These are phyloP conservation scores for Gyps fulvus DNA, from an alignment of 2,113 vertebrate species.

Conservation along the genomic window DNA sequence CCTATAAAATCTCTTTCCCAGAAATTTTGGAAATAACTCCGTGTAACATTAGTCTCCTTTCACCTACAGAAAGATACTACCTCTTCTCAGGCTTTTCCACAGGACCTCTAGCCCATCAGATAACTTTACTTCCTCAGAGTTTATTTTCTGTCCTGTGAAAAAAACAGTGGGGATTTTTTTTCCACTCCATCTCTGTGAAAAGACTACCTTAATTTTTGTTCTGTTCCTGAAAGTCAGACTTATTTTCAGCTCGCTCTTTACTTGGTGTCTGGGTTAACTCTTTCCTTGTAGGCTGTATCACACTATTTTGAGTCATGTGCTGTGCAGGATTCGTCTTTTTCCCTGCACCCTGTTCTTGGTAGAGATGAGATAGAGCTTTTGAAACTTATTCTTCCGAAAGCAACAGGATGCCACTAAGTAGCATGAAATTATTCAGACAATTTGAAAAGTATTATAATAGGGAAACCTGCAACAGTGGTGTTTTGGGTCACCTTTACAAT, in stretches of 20 bases:
- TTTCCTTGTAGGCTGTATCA: background rate
- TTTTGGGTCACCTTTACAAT: background rate
- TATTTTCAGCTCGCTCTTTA: background rate
- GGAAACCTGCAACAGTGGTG: background rate
- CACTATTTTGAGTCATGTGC: background rate
- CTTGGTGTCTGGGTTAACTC: background rate
- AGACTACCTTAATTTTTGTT: background rate
- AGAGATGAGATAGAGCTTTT: background rate
- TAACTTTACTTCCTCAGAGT: background rate
- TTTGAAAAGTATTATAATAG: background rate
- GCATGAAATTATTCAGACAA: background rate
- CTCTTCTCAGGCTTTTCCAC: background rate
- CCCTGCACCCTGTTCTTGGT: background rate
- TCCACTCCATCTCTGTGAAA: background rate
- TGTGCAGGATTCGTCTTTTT: background rate
- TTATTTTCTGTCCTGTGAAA: background rate
- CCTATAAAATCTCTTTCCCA: background rate
- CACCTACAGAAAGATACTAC: background rate
- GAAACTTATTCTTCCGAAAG: background rate
- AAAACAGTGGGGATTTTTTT: accelerated
- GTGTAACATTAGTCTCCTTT: background rate
- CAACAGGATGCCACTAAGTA: background rate
- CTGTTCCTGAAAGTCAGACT: background rate
- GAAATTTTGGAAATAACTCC: background rate
- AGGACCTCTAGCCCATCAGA: background rate